A percentile compares a stretch with the other conserved stretches of the same genome.
phyloP scores from a whole-genome alignment of 2,113 vertebrate species.

The Balaeniceps rex region DNA sequence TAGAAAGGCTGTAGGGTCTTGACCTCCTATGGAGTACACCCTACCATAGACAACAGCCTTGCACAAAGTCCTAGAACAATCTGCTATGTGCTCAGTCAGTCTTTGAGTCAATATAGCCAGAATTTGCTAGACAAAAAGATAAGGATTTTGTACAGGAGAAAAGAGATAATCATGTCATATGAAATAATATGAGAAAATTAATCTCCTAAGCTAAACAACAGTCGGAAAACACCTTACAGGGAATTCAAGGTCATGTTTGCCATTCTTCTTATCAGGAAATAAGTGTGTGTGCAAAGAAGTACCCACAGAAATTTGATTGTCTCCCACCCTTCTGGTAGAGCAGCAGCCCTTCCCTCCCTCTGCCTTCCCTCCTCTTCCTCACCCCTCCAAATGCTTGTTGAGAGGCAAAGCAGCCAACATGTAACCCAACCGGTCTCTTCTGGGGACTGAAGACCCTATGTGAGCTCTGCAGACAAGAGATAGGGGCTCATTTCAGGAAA shows the following conservation, averaged over 20 bases:
- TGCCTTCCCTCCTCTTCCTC: background rate
- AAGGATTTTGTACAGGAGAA: background rate
- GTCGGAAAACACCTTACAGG: background rate
- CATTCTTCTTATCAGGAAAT: background rate
- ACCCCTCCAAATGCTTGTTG: background rate
- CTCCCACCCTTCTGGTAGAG: background rate
- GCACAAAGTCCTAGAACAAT: background rate
- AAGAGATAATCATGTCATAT: background rate
- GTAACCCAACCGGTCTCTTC: background rate
- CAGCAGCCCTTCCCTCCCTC: background rate
- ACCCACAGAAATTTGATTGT: background rate
- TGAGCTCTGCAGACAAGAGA: background rate
- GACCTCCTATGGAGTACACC: background rate
- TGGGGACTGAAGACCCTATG: background rate
- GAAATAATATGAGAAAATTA: background rate
- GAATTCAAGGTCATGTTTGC: background rate
- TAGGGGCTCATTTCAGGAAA: background rate
- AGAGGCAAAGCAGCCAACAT: background rate
- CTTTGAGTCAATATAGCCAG: background rate
- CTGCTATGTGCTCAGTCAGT: rapidly evolving
- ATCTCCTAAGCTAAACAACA: background rate
- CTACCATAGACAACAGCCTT: background rate
- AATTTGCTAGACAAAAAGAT: background rate
- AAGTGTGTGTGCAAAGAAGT: background rate
- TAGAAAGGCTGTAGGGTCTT: background rate